Percentiles rank a stretch among this genome's conserved stretches.
These are phyloP conservation scores for Amiota communis DNA, from an alignment of 2,888 invertebrate genomes.

Conservation along the genomic window DNA sequence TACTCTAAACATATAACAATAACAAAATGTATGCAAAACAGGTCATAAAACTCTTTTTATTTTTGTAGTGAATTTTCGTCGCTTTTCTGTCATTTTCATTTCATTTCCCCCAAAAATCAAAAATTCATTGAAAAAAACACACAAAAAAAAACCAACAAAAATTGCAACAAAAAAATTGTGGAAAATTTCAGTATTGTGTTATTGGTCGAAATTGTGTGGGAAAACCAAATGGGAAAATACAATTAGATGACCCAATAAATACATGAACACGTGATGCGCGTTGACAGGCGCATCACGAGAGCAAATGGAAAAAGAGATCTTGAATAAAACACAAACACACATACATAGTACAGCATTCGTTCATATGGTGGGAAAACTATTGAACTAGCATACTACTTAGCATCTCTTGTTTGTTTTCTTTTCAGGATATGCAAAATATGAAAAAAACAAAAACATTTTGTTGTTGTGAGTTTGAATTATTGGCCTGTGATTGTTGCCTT, in stretches of 20 bases:
- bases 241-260: constrained; percentile 70
- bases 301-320: constrained; percentile 37
- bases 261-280: constrained; percentile 52
- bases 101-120: constrained; percentile 22
- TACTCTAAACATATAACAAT: background rate
- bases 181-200: constrained; percentile 19
- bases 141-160: background rate
- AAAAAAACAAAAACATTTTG: background rate
- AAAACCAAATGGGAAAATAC: constrained; percentile 64
- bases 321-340: constrained; percentile 22
- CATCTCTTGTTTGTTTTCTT: too few species aligned
- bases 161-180: too few species aligned
- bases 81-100: background rate
- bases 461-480: constrained; percentile 34
- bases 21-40: constrained; percentile 18
- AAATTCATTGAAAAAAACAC: constrained; percentile 4
- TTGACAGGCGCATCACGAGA: constrained; percentile 22
- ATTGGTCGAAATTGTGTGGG: constrained; percentile 48
- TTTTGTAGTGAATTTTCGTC: background rate
- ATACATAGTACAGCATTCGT: background rate
- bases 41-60: constrained; percentile 19
- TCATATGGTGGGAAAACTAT: constrained; percentile 2
- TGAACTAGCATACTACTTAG: too few species aligned
- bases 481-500: background rate
- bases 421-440: too few species aligned